Conservation (phyloP, 2,113 vertebrate species). For the Apodemus speciosus region DNA sequence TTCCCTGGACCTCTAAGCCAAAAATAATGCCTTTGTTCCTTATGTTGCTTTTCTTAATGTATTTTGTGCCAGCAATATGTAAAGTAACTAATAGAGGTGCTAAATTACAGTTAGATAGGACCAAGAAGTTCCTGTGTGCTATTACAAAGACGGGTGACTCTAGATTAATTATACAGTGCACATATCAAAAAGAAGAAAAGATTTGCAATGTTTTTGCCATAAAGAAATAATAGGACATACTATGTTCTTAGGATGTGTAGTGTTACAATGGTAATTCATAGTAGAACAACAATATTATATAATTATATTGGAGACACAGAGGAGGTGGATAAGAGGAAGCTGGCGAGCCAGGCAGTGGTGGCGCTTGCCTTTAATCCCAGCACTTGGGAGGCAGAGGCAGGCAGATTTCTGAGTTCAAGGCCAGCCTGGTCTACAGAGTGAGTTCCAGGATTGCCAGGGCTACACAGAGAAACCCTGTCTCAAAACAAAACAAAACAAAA, state of each 20-base stretch:
- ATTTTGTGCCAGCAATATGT: not conserved
- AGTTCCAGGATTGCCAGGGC: no score
- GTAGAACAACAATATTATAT: not conserved
- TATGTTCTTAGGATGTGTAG: not conserved
- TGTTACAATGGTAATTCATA: conserved; percentile 14
- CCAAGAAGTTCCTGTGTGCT: not conserved
- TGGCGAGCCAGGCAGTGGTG: not conserved
- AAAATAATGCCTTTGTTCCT: not conserved
- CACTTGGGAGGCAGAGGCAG: no score
- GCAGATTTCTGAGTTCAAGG: no score
- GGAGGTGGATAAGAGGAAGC: not conserved
- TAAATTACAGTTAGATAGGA: not conserved
- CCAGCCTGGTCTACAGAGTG: no score
- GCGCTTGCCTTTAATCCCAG: no score
- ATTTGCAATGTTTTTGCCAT: not conserved
- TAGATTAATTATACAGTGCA: not conserved
- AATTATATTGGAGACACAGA: not conserved
- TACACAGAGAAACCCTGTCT: no score
- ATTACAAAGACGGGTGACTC: not conserved
- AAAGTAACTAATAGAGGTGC: not conserved
- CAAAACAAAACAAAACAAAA: no score
- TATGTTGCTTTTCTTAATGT: not conserved
- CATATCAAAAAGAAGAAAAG: not conserved
- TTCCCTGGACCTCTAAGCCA: not conserved
- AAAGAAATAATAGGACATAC: not conserved